Base-by-base conservation (phyloP, 1,140 invertebrate species). In the Halictus rubicundus region DNA sequence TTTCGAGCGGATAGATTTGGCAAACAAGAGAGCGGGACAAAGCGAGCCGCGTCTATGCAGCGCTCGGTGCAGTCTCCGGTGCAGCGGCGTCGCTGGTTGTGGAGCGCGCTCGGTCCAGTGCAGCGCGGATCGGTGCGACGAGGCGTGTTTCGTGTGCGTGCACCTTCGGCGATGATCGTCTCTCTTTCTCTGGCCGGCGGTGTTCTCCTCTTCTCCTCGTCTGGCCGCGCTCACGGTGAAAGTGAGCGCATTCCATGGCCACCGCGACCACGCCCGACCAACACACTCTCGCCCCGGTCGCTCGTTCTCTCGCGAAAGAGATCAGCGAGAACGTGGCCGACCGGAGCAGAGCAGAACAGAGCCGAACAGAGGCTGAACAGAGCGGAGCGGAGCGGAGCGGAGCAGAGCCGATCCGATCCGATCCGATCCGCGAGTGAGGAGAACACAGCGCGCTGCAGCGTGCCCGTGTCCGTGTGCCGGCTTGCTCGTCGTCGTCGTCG, bases 171-270 rank as follows among this genome's bases (percentile, higher is more conserved):
- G 82, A 84, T 72, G 66, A 61, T 25, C 71, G 52, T 52, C 21
- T 78, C 70, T 71, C 66, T 76, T 65, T 74, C 61, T 80, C 73
- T 52, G 68, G 74, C 71, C 59, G 68, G 42, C 42, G 52, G 25
- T 81, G 66, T 61, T 73, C 83, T 81, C 78, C 65, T 65, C 80
- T 63, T 46, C 65, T 70, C 71, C 72, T 84, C 71, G 80, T 86
- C 84, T 73, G n/a, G 65, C 82, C 70, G 79, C 66, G 88, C 83
- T 88, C 86, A 82, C 88, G 92, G 92, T 93, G 92, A 93, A 93
- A 93, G 92, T 93, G 92, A 93, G 92, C 92, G 92, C 92, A 93
- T 93, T 93, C 92, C 92, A 92, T 92, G 92, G 92, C 91, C 92
- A 92, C 90, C 87, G 90, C 89, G 90, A 92, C 92, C 92, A 93